Evolutionary conservation across 1,140 invertebrate genomes (phyloP).

Genomic region (Drosophila ogumai): DNA sequence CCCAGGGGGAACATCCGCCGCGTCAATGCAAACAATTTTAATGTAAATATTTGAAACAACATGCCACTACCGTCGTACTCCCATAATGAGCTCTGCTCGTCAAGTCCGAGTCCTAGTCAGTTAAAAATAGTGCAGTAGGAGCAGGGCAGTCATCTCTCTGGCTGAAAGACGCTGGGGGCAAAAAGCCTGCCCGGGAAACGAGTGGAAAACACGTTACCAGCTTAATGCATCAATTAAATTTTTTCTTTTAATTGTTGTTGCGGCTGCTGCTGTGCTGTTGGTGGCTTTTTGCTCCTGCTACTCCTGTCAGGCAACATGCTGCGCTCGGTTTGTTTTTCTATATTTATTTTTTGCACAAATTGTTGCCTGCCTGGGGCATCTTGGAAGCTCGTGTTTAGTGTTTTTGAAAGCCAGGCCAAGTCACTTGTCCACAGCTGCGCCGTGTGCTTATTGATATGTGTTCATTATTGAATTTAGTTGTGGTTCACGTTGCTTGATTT

Average conservation of each 20-base stretch:
- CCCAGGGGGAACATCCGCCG: conserved; percentile 24
- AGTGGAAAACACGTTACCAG: conserved; percentile 78
- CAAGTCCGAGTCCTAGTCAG: conserved; percentile 39
- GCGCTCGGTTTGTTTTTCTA: conserved; percentile 56
- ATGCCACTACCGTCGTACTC: conserved; percentile 31
- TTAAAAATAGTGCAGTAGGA: conserved; percentile 75
- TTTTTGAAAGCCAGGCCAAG: conserved; percentile 71
- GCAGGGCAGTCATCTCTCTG: conserved; percentile 23
- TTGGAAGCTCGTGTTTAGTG: conserved; percentile 57
- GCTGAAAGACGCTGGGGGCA: neutral
- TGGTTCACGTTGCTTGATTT: conserved; percentile 8
- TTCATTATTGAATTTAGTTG: conserved; percentile 80
- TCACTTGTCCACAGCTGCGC: conserved; percentile 61
- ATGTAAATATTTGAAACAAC: conserved; percentile 78
- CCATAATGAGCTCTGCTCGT: conserved; percentile 63
- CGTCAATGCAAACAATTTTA: conserved; percentile 67
- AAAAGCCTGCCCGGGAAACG: conserved; percentile 49
- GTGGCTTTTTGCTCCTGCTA: conserved; percentile 75
- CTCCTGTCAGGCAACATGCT: conserved; percentile 76
- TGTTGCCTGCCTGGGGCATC: conserved; percentile 53
- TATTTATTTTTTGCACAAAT: conserved; percentile 55
- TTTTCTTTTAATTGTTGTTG: conserved; percentile 77
- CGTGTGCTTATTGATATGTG: conserved; percentile 80
- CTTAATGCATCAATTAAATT: conserved; percentile 83
- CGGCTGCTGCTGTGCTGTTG: conserved; percentile 32